phyloP scores from a whole-genome alignment of 2,113 vertebrate genomes.

The Apteryx owenii region DNA sequence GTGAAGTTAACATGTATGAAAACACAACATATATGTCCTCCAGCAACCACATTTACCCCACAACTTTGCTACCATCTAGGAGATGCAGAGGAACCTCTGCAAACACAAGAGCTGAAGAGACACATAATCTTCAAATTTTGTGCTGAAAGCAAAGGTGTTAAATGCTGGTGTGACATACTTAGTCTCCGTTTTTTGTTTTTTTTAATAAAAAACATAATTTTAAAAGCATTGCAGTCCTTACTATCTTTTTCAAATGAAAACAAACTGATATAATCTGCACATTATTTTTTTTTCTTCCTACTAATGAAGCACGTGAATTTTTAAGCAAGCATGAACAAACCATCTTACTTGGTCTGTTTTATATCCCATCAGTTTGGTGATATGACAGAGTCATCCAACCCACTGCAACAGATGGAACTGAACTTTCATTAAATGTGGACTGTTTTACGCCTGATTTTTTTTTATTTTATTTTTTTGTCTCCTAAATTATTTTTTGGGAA shows the following conservation, averaged over 20 bases:
- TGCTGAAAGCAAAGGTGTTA: background rate
- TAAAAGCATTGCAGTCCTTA: background rate
- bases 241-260: background rate
- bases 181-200: background rate
- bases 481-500: background rate
- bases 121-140: accelerated
- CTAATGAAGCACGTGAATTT: background rate
- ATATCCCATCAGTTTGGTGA: background rate
- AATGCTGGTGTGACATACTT: accelerated
- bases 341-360: background rate
- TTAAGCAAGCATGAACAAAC: background rate
- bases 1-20: background rate
- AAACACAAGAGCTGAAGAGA: background rate
- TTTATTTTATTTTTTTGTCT: background rate
- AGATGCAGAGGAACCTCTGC: background rate
- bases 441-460: background rate
- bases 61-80: background rate
- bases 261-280: background rate
- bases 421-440: background rate
- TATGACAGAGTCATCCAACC: background rate
- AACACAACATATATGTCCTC: accelerated
- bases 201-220: background rate
- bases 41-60: no score
- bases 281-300: background rate
- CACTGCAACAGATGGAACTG: background rate